Evolutionary conservation across 2,797 vertebrate species (phyloP).

Genomic region (Rhabdomys pumilio): DNA sequence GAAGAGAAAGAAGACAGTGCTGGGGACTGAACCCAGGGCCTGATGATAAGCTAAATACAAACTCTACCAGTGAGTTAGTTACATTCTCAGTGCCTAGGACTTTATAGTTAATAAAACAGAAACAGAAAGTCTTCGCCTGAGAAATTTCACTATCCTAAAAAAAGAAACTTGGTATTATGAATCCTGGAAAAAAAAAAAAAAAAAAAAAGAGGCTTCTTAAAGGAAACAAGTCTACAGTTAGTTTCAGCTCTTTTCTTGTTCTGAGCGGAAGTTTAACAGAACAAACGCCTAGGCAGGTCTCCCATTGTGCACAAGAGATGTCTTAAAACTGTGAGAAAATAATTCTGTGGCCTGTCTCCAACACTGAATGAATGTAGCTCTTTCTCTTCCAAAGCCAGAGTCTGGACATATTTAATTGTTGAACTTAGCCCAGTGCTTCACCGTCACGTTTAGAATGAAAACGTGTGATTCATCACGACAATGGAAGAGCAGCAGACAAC

Average conservation of each 20-base stretch:
- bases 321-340: conserved; percentile 58
- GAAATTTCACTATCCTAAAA: conserved; percentile 74
- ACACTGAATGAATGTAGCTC: conserved; percentile 16
- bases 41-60: not conserved
- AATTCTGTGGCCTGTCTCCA: conserved; percentile 57
- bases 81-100: not conserved
- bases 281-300: conserved; percentile 51
- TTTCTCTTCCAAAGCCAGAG: conserved; percentile 16
- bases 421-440: not conserved
- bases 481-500: conserved; percentile 6
- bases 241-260: conserved; percentile 68
- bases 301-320: conserved; percentile 25
- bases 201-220: conserved; percentile 25
- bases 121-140: conserved; percentile 64
- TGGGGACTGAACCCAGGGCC: not conserved
- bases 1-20: not conserved
- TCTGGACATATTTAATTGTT: not conserved
- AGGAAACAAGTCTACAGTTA: conserved; percentile 62
- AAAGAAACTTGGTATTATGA: conserved; percentile 74
- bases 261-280: conserved; percentile 60
- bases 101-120: conserved; percentile 59
- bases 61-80: not conserved
- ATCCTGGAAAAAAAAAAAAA: not conserved
- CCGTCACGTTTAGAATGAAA: conserved; percentile 34
- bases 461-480: conserved; percentile 39